Conservation (phyloP, 2,797 vertebrate species). For the Sarcoramphus papa region DNA sequence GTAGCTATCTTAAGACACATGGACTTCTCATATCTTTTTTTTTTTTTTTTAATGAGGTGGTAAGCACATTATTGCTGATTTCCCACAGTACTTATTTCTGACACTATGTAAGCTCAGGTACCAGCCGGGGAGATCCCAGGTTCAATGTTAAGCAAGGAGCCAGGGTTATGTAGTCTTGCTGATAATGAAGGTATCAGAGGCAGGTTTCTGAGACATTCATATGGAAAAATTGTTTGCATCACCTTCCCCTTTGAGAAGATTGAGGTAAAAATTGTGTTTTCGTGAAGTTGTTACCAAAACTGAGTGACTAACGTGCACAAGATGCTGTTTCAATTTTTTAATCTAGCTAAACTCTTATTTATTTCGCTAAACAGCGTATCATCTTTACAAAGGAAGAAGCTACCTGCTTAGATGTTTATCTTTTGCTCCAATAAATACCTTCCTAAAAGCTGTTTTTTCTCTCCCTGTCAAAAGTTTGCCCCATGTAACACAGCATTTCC, state of each 20-base stretch:
- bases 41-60: background rate
- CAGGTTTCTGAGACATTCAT: background rate
- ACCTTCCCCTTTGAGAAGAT: background rate
- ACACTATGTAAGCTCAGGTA: background rate
- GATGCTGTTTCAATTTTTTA: background rate
- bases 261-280: background rate
- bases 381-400: background rate
- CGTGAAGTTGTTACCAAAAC: background rate
- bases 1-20: background rate
- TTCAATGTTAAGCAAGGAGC: background rate
- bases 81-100: background rate
- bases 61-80: background rate
- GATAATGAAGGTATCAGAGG: background rate
- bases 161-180: background rate
- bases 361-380: background rate
- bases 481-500: background rate
- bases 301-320: background rate
- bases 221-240: background rate
- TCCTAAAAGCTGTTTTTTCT: background rate
- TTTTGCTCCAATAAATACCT: conserved; percentile 27
- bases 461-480: background rate
- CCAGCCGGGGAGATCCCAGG: background rate
- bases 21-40: background rate
- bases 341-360: background rate
- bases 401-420: background rate